Evolutionary conservation across 1,140 invertebrate species (phyloP).

Genomic region (Chlorops oryzae): DNA sequence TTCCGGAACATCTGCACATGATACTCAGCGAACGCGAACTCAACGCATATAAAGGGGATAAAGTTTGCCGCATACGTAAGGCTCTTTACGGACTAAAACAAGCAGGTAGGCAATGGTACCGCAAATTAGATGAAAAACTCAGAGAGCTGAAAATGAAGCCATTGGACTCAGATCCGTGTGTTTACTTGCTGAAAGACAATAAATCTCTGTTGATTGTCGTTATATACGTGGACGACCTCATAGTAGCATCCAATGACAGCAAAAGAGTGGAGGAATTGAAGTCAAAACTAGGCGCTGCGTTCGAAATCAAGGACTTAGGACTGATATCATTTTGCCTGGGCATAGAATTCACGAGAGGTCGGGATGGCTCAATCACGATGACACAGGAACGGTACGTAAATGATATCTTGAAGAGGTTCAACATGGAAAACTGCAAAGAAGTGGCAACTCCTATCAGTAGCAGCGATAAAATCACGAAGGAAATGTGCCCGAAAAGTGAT

Average conservation of each 20-base stretch:
- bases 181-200: no score
- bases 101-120: slow-evolving; percentile 2
- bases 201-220: background rate
- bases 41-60: background rate
- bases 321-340: slow-evolving; percentile 29
- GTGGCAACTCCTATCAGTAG: slow-evolving; percentile 20
- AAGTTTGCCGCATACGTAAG: background rate
- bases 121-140: background rate
- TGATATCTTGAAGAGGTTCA: slow-evolving; percentile 27
- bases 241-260: slow-evolving; percentile 16
- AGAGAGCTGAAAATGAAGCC: background rate
- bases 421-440: slow-evolving; percentile 23
- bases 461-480: slow-evolving; percentile 5
- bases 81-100: slow-evolving; percentile 2
- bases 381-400: slow-evolving; percentile 37
- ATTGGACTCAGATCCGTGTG: slow-evolving; percentile 1
- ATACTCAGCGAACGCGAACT: background rate
- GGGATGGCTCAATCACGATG: slow-evolving; percentile 26
- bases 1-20: slow-evolving; percentile 14
- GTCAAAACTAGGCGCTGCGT: slow-evolving; percentile 16
- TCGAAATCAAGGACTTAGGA: slow-evolving; percentile 28
- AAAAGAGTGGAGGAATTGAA: slow-evolving; percentile 17
- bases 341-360: slow-evolving; percentile 25
- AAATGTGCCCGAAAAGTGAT: slow-evolving; percentile 28
- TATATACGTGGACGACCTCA: slow-evolving; percentile 27